Evolutionary conservation across 37 sponge, comb jelly and placozoan species (phyloP).

Genomic region (Halichondria panicea): DNA sequence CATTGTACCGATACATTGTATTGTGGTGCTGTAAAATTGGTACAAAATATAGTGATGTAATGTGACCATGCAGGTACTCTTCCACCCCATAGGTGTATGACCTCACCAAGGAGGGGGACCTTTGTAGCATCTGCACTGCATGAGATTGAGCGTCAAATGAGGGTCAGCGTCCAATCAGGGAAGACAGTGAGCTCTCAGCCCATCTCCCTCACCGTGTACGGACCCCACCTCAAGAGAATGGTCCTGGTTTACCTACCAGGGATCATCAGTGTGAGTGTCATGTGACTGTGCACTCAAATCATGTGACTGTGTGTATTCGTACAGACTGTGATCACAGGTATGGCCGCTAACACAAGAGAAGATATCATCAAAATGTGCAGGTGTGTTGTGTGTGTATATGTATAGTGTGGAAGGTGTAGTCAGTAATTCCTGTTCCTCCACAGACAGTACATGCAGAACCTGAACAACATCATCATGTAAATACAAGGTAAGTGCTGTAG

Average conservation of each 20-base stretch:
- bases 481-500: constrained; percentile 90
- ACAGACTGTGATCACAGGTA: constrained; percentile 91
- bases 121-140: constrained; percentile 64
- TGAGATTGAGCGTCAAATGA: constrained; percentile 89
- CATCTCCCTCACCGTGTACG: constrained; percentile 86
- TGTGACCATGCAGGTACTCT: no score
- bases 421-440: no score
- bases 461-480: constrained; percentile 96
- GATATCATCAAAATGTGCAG: constrained; percentile 80
- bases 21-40: no score
- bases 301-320: no score
- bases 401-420: background rate
- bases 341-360: constrained; percentile 89
- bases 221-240: constrained; percentile 94
- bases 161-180: constrained; percentile 43
- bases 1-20: no score
- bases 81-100: constrained; percentile 26
- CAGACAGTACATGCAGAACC: constrained; percentile 95
- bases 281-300: no score
- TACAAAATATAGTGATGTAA: no score
- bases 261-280: constrained; percentile 89
- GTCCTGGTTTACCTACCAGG: constrained; percentile 97
- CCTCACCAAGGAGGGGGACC: constrained; percentile 42
- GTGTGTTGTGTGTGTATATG: constrained; percentile 18
- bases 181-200: constrained; percentile 79